Percentiles rank a stretch among this genome's conserved stretches.
These are phyloP conservation scores for Meganola albula DNA, from an alignment of 2,888 invertebrate species.

Conservation along the genomic window DNA sequence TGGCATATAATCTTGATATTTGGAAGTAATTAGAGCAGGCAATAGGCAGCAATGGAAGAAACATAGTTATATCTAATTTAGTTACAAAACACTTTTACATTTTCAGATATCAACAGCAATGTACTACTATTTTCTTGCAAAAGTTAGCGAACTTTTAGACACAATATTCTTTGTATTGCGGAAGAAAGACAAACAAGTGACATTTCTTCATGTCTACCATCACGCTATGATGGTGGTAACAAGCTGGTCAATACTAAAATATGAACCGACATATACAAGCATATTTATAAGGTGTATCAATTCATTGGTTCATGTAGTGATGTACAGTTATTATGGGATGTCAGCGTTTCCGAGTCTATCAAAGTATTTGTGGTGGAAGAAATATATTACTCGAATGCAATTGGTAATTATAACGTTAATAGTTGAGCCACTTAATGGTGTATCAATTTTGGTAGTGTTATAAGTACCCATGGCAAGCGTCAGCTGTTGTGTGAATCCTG, in stretches of 20 bases:
- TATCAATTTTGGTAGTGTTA: no score
- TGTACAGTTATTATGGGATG: conserved; percentile 89
- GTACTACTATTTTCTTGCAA: conserved; percentile 84
- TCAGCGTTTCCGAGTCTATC: conserved; percentile 84
- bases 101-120: conserved; percentile 48
- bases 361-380: conserved; percentile 92
- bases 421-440: no score
- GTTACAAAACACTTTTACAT: neutral
- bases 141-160: conserved; percentile 86
- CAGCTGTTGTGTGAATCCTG: no score
- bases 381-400: conserved; percentile 88
- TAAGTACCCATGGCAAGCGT: no score
- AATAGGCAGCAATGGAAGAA: no score
- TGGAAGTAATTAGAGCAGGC: no score
- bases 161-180: conserved; percentile 92
- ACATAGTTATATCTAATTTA: no score
- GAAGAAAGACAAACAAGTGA: conserved; percentile 83
- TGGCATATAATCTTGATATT: neutral
- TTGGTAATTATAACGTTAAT: conserved; percentile 72
- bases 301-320: conserved; percentile 86
- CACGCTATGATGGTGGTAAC: conserved; percentile 86
- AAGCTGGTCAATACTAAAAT: conserved; percentile 87
- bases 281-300: conserved; percentile 72
- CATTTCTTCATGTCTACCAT: conserved; percentile 93
- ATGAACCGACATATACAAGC: conserved; percentile 83